Conservation (phyloP, 92 coral and sea anemone species). For the Hydrozoanthus gracilis region DNA sequence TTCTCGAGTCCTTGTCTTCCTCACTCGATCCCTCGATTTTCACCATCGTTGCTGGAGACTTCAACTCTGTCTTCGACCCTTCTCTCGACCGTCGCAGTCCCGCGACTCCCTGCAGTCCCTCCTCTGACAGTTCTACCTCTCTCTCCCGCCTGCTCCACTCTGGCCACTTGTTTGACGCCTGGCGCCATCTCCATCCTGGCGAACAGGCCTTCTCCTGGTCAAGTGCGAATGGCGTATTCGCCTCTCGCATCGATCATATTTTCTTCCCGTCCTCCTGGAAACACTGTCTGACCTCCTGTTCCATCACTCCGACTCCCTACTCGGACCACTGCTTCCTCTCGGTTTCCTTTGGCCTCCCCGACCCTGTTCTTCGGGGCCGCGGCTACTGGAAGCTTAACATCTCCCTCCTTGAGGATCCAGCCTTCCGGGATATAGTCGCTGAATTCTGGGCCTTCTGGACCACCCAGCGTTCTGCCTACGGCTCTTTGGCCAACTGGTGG, state of each 20-base stretch:
- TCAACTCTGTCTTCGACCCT: slow-evolving; percentile 26
- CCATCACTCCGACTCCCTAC: slow-evolving; percentile 5
- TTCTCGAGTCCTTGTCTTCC: slow-evolving; percentile 11
- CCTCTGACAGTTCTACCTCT: not conserved
- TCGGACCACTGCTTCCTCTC: slow-evolving; percentile 20
- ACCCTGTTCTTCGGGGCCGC: not conserved
- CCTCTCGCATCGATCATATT: slow-evolving; percentile 40
- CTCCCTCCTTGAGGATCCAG: slow-evolving; percentile 12
- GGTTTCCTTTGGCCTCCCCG: slow-evolving; percentile 15
- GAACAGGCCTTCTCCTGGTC: slow-evolving; percentile 18
- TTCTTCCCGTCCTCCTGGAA: slow-evolving; percentile 5
- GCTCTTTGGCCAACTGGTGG: slow-evolving; percentile 36
- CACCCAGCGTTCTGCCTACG: not conserved
- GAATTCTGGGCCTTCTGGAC: slow-evolving; percentile 36
- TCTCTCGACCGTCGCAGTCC: not conserved
- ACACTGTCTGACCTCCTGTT: not conserved
- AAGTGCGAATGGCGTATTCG: not conserved
- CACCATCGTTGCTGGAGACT: slow-evolving; percentile 34
- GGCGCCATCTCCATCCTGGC: slow-evolving; percentile 16
- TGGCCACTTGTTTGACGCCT: slow-evolving; percentile 11
- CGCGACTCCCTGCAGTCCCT: not conserved
- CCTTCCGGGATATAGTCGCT: not conserved
- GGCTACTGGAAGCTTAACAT: slow-evolving; percentile 30
- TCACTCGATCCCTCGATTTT: slow-evolving; percentile 26
- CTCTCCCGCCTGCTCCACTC: not conserved